Evolutionary conservation across 2,797 vertebrate species (phyloP).

Genomic region (Rhynchotus rufescens): DNA sequence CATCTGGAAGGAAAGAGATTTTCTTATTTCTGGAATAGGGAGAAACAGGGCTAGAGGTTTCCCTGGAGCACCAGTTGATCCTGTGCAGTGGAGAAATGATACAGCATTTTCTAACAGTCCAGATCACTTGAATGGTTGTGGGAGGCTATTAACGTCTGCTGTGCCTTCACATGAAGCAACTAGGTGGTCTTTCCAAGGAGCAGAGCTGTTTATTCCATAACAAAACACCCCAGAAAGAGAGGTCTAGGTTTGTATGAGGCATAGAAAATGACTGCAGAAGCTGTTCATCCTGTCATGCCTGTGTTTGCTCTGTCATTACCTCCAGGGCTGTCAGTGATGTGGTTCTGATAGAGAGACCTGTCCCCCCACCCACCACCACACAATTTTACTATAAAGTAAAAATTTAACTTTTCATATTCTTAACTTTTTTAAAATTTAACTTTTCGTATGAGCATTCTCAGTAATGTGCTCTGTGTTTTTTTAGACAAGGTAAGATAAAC

Average conservation of each 20-base stretch:
- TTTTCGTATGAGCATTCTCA: not conserved
- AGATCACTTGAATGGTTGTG: not conserved
- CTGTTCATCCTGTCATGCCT: not conserved
- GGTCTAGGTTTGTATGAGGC: not conserved
- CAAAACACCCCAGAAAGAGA: not conserved
- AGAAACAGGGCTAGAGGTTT: not conserved
- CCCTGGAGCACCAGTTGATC: not conserved
- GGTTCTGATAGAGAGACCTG: not conserved
- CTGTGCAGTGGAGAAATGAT: not conserved
- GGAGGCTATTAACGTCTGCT: not conserved
- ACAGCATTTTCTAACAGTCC: not conserved
- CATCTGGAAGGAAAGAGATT: not conserved
- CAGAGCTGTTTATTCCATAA: slow-evolving; percentile 15
- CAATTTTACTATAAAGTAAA: not conserved
- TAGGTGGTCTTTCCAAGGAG: not conserved
- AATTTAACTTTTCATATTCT: not conserved
- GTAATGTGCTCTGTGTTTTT: not conserved
- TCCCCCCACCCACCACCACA: not conserved
- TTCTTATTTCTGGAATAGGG: not conserved
- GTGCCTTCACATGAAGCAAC: not conserved
- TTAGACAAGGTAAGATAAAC: not conserved
- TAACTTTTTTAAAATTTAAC: no score
- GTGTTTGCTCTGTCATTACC: not conserved
- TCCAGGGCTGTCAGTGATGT: not conserved
- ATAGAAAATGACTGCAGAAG: slow-evolving; percentile 13